A percentile compares a stretch with the other conserved stretches of the same genome.
Evolutionary conservation across 1,140 invertebrate genomes (phyloP).

Genomic region (Mercenaria mercenaria): DNA sequence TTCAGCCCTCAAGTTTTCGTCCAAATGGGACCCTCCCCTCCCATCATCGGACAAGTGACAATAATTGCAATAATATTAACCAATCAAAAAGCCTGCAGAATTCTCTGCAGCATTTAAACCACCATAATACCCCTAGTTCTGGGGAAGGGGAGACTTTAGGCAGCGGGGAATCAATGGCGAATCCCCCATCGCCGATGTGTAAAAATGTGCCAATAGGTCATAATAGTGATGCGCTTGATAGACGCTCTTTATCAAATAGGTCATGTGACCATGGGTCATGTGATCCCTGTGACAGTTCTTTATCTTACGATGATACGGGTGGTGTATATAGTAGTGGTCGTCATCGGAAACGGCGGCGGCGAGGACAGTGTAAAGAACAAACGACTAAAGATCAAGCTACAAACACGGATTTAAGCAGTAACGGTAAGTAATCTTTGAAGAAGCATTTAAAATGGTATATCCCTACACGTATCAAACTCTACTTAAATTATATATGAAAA

Average conservation of each 20-base stretch:
- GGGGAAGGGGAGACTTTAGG: constrained; percentile 66
- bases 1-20: constrained; percentile 72
- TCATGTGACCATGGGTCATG: constrained; percentile 74
- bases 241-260: constrained; percentile 70
- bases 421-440: constrained; percentile 76
- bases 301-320: constrained; percentile 70
- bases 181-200: constrained; percentile 66
- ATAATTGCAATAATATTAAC: constrained; percentile 79
- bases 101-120: constrained; percentile 67
- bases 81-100: constrained; percentile 69
- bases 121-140: constrained; percentile 15
- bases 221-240: constrained; percentile 72
- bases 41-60: constrained; percentile 75
- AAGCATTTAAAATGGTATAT: too few species aligned
- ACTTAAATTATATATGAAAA: too few species aligned
- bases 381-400: constrained; percentile 82
- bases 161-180: constrained; percentile 70
- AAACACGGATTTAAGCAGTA: constrained; percentile 84
- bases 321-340: constrained; percentile 69
- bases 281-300: constrained; percentile 74
- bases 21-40: constrained; percentile 76
- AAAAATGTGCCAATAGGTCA: constrained; percentile 71
- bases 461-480: too few species aligned
- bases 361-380: constrained; percentile 72
- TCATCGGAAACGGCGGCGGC: constrained; percentile 79